Conservation (phyloP, 2,113 vertebrate species). For the Ascaphus truei region DNA sequence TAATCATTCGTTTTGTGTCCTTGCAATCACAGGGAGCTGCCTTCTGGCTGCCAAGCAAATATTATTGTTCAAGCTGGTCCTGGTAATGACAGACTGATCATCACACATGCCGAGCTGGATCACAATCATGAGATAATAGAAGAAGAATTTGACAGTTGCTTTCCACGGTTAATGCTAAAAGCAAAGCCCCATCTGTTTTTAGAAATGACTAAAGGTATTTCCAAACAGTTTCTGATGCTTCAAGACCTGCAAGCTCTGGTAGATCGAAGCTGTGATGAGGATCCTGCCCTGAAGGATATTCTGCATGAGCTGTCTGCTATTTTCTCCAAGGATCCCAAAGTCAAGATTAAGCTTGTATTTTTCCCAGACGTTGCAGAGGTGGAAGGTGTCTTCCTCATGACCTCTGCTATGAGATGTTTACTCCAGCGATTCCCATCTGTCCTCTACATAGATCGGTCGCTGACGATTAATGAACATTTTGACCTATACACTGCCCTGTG, state of each 20-base stretch:
- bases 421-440: conserved; percentile 17
- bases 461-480: conserved; percentile 15
- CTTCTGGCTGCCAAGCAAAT: conserved; percentile 13
- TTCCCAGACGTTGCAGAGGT: conserved; percentile 33
- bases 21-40: background rate
- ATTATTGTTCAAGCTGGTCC: conserved; percentile 32
- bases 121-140: conserved; percentile 27
- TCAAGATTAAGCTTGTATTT: conserved; percentile 39
- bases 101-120: conserved; percentile 31
- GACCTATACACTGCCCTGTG: conserved; percentile 34
- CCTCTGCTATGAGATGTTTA: conserved; percentile 6
- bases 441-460: conserved; percentile 23
- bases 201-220: conserved; percentile 37
- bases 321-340: conserved; percentile 6
- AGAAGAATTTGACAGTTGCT: conserved; percentile 31
- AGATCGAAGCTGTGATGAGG: conserved; percentile 31
- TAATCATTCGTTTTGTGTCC: too few relatives aligned
- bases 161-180: conserved; percentile 23
- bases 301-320: conserved; percentile 10
- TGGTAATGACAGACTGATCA: conserved; percentile 32
- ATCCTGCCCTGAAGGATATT: conserved; percentile 30
- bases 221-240: conserved; percentile 35
- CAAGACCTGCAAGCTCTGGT: conserved; percentile 28
- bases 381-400: conserved; percentile 35
- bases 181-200: conserved; percentile 34